These are phyloP conservation scores for Laothoe populi DNA, from an alignment of 2,888 invertebrate species.

Conservation along the genomic window DNA sequence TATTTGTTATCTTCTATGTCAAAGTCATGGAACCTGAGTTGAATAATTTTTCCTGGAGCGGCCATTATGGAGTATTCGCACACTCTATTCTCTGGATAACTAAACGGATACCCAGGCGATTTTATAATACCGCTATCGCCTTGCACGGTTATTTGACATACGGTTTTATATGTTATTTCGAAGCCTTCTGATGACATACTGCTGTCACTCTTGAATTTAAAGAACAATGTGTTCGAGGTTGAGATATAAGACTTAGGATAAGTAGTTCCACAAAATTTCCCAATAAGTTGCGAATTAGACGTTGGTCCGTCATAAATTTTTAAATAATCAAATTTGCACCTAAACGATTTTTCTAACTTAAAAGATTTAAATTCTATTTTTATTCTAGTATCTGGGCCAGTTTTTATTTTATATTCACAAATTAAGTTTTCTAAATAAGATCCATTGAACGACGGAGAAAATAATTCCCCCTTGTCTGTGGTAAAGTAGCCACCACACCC, in stretches of 20 bases:
- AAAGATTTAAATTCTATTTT: constrained; percentile 87
- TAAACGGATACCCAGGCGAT: constrained; percentile 90
- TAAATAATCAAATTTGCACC: constrained; percentile 86
- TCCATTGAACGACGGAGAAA: constrained; percentile 85
- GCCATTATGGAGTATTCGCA: constrained; percentile 90
- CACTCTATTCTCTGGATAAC: constrained; percentile 85
- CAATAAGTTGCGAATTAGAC: constrained; percentile 86
- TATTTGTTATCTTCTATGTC: constrained; percentile 83
- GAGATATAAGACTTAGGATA: constrained; percentile 86
- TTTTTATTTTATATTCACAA: constrained; percentile 93
- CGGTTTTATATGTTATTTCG: constrained; percentile 60
- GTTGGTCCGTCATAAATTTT: constrained; percentile 88
- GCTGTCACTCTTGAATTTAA: constrained; percentile 80
- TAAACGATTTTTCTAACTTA: constrained; percentile 84
- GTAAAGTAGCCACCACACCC: constrained; percentile 93
- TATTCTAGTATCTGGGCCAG: constrained; percentile 86
- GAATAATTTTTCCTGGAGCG: constrained; percentile 86
- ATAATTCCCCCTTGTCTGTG: constrained; percentile 85
- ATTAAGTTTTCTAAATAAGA: constrained; percentile 84
- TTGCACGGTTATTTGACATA: constrained; percentile 74
- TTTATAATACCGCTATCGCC: constrained; percentile 86
- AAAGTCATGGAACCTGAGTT: constrained; percentile 87
- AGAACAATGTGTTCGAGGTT: constrained; percentile 81
- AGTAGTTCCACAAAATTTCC: constrained; percentile 89
- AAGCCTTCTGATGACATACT: constrained; percentile 61